These are phyloP conservation scores for Holacanthus passer DNA, from an alignment of 2,113 vertebrate species.

Conservation along the genomic window DNA sequence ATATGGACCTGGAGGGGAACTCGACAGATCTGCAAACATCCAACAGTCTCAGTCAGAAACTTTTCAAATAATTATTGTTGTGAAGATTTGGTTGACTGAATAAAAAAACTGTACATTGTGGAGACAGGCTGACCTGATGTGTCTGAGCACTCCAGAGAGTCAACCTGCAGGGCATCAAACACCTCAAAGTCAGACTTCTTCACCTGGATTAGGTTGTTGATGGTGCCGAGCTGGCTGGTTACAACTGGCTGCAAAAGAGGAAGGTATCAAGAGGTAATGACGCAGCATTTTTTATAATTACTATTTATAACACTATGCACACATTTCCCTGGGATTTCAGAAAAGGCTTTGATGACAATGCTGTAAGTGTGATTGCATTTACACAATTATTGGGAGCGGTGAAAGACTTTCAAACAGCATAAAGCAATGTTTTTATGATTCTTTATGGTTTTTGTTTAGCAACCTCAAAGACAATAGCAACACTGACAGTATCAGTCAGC, in stretches of 20 bases:
- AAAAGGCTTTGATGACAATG: neutral
- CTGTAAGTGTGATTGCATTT: neutral
- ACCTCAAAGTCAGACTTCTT: constrained; percentile 99
- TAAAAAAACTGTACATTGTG: neutral
- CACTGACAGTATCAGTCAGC: neutral
- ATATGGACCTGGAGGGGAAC: constrained; percentile 95
- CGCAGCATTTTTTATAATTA: neutral
- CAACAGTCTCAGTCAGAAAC: neutral
- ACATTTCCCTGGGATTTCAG: neutral
- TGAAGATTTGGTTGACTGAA: neutral
- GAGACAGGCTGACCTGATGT: constrained; percentile 84
- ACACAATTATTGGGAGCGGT: neutral
- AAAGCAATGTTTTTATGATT: neutral
- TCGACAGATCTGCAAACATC: constrained; percentile 89
- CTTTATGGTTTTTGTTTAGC: neutral
- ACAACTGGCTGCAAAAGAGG: constrained; percentile 88
- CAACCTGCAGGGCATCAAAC: constrained; percentile 95
- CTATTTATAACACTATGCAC: neutral
- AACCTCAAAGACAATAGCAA: neutral
- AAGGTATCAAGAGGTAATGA: neutral
- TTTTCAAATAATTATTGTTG: neutral
- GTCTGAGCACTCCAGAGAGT: constrained; percentile 96
- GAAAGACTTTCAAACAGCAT: neutral
- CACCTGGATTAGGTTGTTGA: constrained; percentile 97
- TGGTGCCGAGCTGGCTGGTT: constrained; percentile 97